Evolutionary conservation across 2,797 vertebrate species (phyloP), one percentile per base, ranked within the genome.

Genomic region (Microtus californicus): DNA sequence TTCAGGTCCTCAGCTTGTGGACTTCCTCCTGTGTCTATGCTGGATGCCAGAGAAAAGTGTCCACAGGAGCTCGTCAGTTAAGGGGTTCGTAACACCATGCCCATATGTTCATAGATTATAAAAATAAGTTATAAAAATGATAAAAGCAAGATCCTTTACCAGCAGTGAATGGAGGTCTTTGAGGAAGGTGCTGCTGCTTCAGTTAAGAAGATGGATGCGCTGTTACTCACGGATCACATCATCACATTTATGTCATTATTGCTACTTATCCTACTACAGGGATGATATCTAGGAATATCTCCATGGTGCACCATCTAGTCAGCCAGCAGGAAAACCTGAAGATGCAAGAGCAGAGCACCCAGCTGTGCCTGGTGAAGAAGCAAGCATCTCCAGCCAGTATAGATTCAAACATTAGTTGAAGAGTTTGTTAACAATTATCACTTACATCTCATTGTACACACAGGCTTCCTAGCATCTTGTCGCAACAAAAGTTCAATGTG

Each of bases 61-160:
- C 34, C 29, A 61, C 29, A 3, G 12, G 23, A 54, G 14, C 34
- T 6, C 23, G 1, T 69, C 89, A 56, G 37, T 89, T 31, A 51
- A 93, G 12, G 9, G 27, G 9, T 0, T 40, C 73, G 19, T 74
- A 73, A 56, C 10, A 1, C 6, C 5, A 29, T 56, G 71, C 56
- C 71, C 4, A 1, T n/a, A 23, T 63, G 63, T 10, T 79, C 48
- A 5, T 11, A 37, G 37, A 15, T 78, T 92, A 82, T 43, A 87
- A 54, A 86, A 77, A 88, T 29, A 86, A 31, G 15, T 77, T 91
- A 86, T 48, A 87, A 48, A 81, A 78, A 86, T 40, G 86, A n/a
- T 29, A 73, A 91, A 63, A 25, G 12, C 17, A 56, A n/a, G 25
- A 63, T 43, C 37, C 21, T 59, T 78, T 77, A 45, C 71, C 1